These are phyloP conservation scores for Apodemia duryi DNA, from an alignment of 2,888 invertebrate species.

Conservation along the genomic window DNA sequence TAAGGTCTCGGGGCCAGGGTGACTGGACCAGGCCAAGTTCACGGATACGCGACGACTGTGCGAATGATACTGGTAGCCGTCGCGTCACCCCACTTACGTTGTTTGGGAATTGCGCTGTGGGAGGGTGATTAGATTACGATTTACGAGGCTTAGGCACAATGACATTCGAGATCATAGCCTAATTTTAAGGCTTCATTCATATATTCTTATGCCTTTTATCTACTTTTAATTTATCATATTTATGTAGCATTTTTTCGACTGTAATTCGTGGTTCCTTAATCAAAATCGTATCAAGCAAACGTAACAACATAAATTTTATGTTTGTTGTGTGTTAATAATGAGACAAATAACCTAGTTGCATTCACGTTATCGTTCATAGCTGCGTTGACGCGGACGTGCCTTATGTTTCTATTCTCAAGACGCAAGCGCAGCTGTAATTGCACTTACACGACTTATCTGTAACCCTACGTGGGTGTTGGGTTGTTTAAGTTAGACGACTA, in stretches of 20 bases:
- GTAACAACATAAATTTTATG: no score
- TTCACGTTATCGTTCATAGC: not conserved
- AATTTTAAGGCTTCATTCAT: slow-evolving; percentile 6
- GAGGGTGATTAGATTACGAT: slow-evolving; percentile 54
- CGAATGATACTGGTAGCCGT: slow-evolving; percentile 48
- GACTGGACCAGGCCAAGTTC: slow-evolving; percentile 71
- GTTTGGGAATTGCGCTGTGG: slow-evolving; percentile 34
- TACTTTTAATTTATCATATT: not conserved
- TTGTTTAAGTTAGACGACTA: not conserved
- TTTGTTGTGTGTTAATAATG: not conserved
- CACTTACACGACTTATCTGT: not conserved
- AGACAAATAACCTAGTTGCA: not conserved
- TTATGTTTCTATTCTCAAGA: not conserved
- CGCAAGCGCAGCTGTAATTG: not conserved
- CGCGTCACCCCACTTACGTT: slow-evolving; percentile 41
- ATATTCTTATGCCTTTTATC: slow-evolving; percentile 2
- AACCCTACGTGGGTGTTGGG: not conserved
- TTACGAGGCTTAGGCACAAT: slow-evolving; percentile 38
- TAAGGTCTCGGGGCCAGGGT: slow-evolving; percentile 72
- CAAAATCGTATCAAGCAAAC: no score
- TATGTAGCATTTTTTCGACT: no score
- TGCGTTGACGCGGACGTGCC: not conserved
- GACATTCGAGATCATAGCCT: not conserved
- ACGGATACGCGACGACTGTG: slow-evolving; percentile 67
- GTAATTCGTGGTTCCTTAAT: no score